phyloP scores from a whole-genome alignment of 2,888 invertebrate genomes.

The Dasysyrphus albostriatus region DNA sequence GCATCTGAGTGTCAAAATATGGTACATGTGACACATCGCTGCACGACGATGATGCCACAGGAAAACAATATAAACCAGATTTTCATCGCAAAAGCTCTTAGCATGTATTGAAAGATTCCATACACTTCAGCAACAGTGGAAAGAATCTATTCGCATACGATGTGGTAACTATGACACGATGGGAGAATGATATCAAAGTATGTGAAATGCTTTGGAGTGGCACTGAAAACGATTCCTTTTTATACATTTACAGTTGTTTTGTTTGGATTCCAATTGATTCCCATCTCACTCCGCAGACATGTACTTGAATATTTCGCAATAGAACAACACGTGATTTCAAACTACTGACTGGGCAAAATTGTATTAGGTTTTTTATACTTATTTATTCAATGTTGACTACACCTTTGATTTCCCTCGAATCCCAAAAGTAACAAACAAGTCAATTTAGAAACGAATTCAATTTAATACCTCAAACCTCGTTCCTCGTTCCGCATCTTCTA shows the following conservation, averaged over 20 bases:
- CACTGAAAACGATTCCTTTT: conserved; percentile 59
- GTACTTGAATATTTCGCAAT: conserved; percentile 52
- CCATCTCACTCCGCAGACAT: conserved; percentile 19
- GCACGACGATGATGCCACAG: conserved; percentile 73
- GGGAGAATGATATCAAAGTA: conserved; percentile 60
- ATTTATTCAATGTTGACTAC: conserved; percentile 10
- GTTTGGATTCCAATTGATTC: conserved; percentile 47
- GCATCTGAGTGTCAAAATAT: conserved; percentile 62
- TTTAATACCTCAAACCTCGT: conserved; percentile 1
- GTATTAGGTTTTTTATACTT: background rate
- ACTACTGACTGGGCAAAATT: background rate
- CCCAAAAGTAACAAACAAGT: conserved; percentile 27
- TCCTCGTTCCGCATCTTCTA: background rate
- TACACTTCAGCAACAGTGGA: conserved; percentile 66
- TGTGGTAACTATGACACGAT: conserved; percentile 55
- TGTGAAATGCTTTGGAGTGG: conserved; percentile 55
- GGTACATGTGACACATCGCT: conserved; percentile 72
- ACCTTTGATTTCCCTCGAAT: conserved; percentile 9
- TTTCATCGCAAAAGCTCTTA: conserved; percentile 67
- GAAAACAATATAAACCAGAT: conserved; percentile 76
- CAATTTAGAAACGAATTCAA: conserved; percentile 50
- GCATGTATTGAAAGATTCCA: conserved; percentile 64
- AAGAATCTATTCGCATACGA: conserved; percentile 51
- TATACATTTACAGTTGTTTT: conserved; percentile 22
- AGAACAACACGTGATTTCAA: conserved; percentile 43